Conservation (phyloP, 2,888 invertebrate species). For the Ischnura elegans region DNA sequence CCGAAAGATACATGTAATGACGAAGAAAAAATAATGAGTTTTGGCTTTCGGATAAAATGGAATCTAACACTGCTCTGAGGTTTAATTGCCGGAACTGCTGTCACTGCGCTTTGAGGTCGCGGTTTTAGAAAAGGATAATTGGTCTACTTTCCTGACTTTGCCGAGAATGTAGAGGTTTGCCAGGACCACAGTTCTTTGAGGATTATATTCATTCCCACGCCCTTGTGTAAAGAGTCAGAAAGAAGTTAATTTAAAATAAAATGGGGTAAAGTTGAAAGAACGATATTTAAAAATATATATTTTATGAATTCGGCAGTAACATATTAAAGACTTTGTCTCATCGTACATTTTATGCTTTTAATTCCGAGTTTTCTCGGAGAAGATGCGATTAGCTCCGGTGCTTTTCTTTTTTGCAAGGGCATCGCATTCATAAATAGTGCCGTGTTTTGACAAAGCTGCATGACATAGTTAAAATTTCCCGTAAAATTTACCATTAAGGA, state of each 20-base stretch:
- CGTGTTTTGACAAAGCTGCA: background rate
- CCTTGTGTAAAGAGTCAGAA: background rate
- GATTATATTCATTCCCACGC: background rate
- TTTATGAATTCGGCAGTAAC: too few species aligned
- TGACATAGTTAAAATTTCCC: background rate
- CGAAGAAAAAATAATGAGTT: too few species aligned
- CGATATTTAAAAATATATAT: too few species aligned
- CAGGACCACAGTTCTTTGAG: background rate
- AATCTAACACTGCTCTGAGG: background rate
- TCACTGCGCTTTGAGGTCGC: background rate
- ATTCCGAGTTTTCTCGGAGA: background rate
- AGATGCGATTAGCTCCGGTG: background rate
- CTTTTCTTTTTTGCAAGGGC: background rate
- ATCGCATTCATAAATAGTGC: background rate
- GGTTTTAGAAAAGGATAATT: background rate
- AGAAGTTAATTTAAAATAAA: background rate
- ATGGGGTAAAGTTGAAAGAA: too few species aligned
- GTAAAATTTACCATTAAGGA: background rate
- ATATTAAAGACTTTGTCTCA: too few species aligned
- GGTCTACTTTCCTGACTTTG: background rate
- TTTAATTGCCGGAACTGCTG: background rate
- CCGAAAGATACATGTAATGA: too few species aligned
- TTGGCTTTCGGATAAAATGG: background rate
- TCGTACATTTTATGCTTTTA: too few species aligned
- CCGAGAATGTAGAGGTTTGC: background rate